A percentile compares a stretch with the other conserved stretches of the same genome.
Evolutionary conservation across 2,888 invertebrate genomes (phyloP).

Genomic region (Ditylenchus weischeri): DNA sequence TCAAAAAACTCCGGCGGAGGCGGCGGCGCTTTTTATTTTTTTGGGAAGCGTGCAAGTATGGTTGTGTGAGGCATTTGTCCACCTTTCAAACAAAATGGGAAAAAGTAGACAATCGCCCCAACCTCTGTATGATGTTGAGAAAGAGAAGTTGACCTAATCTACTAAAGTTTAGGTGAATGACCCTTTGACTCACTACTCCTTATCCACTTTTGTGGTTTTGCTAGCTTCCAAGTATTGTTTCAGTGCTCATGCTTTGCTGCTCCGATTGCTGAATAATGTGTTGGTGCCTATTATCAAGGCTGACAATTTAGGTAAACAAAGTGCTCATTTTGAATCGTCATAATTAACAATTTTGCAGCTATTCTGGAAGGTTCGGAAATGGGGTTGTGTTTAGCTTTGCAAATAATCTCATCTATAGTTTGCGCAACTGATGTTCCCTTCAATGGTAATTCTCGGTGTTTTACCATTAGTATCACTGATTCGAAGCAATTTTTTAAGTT

Average conservation of each 20-base stretch:
- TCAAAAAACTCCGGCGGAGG: too few relatives aligned
- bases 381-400: constrained; percentile 44
- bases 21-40: too few relatives aligned
- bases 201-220: constrained; percentile 46
- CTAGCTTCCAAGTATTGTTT: constrained; percentile 52
- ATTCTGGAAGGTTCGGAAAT: constrained; percentile 32
- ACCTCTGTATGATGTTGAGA: too few relatives aligned
- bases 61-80: too few relatives aligned
- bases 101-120: too few relatives aligned
- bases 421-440: constrained; percentile 46
- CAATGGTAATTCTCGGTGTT: constrained; percentile 14
- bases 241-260: constrained; percentile 39
- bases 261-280: constrained; percentile 38
- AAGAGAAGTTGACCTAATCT: too few relatives aligned
- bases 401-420: constrained; percentile 40
- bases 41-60: too few relatives aligned
- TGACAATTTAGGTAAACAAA: constrained; percentile 9
- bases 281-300: constrained; percentile 33
- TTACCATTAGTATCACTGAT: not conserved
- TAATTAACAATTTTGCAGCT: not conserved
- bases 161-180: constrained; percentile 28
- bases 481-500: constrained; percentile 7
- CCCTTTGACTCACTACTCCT: constrained; percentile 45
- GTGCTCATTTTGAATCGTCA: not conserved
- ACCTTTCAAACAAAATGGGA: too few relatives aligned